phyloP scores from a whole-genome alignment of 1,140 invertebrate genomes.

The Drosophila fuyamai region DNA sequence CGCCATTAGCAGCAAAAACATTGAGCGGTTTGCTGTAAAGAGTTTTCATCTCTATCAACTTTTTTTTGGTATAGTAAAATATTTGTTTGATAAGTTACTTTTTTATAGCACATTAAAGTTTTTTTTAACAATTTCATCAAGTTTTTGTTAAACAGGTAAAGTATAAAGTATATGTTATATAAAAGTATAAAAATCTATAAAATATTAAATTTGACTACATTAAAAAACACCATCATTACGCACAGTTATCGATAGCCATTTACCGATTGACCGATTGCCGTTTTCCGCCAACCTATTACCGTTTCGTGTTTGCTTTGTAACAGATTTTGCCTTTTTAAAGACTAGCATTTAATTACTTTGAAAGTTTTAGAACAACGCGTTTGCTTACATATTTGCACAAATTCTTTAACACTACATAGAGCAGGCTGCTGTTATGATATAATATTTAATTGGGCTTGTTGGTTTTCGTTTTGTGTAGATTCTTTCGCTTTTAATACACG shows the following conservation, averaged over 20 bases:
- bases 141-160: conserved; percentile 76
- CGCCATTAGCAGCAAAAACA: conserved; percentile 57
- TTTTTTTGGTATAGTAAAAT: conserved; percentile 65
- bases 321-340: conserved; percentile 64
- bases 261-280: conserved; percentile 8
- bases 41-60: conserved; percentile 31
- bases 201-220: conserved; percentile 82
- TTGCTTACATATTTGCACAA: conserved; percentile 69
- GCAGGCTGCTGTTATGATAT: conserved; percentile 63
- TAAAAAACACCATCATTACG: conserved; percentile 66
- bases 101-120: conserved; percentile 67
- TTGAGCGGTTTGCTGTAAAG: conserved; percentile 71
- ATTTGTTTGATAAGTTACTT: conserved; percentile 72
- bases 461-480: conserved; percentile 48
- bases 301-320: conserved; percentile 44
- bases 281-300: conserved; percentile 12
- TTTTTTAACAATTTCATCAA: conserved; percentile 44
- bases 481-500: conserved; percentile 65
- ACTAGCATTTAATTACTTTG: conserved; percentile 76
- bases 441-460: conserved; percentile 50
- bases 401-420: conserved; percentile 70
- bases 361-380: conserved; percentile 71
- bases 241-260: conserved; percentile 39
- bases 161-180: conserved; percentile 81
- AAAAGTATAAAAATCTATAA: conserved; percentile 83